Evolutionary conservation across 2,797 vertebrate genomes (phyloP), one percentile per base, ranked within the genome.

Genomic region (Brotula barbata): DNA sequence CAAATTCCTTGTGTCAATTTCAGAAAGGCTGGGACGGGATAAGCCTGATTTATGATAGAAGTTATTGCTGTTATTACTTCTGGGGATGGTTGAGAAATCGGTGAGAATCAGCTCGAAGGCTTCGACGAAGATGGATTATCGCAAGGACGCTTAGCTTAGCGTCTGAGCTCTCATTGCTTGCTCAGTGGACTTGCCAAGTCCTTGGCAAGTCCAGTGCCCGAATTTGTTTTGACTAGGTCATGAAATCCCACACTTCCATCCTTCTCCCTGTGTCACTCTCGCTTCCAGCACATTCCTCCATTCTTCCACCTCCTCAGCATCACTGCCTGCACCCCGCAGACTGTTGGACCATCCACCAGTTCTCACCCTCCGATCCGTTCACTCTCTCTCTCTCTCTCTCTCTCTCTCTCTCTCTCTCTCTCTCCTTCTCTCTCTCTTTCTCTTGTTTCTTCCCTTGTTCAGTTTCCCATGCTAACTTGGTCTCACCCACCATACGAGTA

Each of bases 191-290:
- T 58, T 75, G 73, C 69, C 80, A 85, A 77, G 51, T 3, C n/a
- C 61, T 84, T 77, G 71, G 82, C 76, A 43, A 75, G 62, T 20
- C 37, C 52, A 7, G 41, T 78, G 78, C 73, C 70, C 77, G 75
- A 68, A 80, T 84, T 85, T 89, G 82, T 86, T 86, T 86, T 78
- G 73, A 84, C 74, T 73, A 55, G 66, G 51, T 67, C 71, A 68
- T 72, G 80, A 83, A 86, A 82, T 75, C 56, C 71, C 70, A 71
- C 68, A 68, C 81, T 68, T 82, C 56, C 73, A 79, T 74, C 71
- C 55, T 49, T 59, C 50, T 58, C 25, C 22, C 36, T 22, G 16
- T 56, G 25, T 49, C 50, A 11, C 37, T 69, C 64, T 61, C 9
- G 52, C 58, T 72, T 39, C 64, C 42, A 22, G 17, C 52, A 68